phyloP scores from a whole-genome alignment of 2,888 invertebrate genomes.

The Agriopis leucophaearia region DNA sequence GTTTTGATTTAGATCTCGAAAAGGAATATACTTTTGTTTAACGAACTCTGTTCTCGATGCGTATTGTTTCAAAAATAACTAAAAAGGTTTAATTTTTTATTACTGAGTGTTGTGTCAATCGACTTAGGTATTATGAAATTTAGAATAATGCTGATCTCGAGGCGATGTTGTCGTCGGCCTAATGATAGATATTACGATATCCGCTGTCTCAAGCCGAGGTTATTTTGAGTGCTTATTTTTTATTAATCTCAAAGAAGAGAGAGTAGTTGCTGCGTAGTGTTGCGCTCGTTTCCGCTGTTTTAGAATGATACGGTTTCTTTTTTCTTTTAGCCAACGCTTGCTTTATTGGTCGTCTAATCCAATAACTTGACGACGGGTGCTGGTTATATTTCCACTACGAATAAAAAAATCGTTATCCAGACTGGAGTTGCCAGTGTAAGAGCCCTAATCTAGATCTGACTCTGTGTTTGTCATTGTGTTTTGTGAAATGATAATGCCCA shows the following conservation, averaged over 20 bases:
- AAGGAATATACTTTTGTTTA: neutral
- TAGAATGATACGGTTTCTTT: neutral
- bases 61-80: neutral
- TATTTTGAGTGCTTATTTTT: conserved; percentile 20
- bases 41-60: too few species aligned
- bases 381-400: neutral
- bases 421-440: neutral
- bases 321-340: neutral
- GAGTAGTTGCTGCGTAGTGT: conserved; percentile 30
- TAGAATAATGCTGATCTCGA: conserved; percentile 35
- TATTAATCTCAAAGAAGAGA: conserved; percentile 4
- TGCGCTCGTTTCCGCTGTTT: conserved; percentile 15
- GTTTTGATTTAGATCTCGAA: conserved; percentile 2
- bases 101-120: conserved; percentile 19
- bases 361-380: too few species aligned
- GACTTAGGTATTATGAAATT: conserved; percentile 18
- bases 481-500: neutral
- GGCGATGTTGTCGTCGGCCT: conserved; percentile 29
- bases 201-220: conserved; percentile 15
- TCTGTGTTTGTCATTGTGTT: neutral
- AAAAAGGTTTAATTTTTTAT: neutral
- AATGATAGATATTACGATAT: conserved; percentile 19
- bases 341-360: neutral
- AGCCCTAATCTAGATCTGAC: neutral
- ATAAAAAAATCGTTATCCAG: neutral